phyloP scores from a whole-genome alignment of 2,113 vertebrate species.

The Tachysurus vachellii region DNA sequence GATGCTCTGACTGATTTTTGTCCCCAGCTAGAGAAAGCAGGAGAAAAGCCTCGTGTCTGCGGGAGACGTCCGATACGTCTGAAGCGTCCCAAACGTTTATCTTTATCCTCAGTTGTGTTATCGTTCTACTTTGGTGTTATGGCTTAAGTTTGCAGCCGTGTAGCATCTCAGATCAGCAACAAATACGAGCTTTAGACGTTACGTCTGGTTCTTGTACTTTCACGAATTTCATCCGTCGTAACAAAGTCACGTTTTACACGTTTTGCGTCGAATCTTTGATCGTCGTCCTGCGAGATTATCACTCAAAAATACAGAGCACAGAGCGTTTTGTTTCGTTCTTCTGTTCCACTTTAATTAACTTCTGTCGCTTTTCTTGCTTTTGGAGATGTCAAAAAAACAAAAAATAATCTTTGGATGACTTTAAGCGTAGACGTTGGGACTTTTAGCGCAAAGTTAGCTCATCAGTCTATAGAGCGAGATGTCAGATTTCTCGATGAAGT shows the following conservation, averaged over 20 bases:
- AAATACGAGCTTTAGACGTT: not conserved
- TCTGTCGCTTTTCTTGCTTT: not conserved
- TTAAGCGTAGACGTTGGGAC: no score
- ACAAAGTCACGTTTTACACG: not conserved
- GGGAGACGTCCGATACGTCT: not conserved
- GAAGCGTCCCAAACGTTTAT: not conserved
- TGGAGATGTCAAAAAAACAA: not conserved
- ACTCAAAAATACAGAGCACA: not conserved
- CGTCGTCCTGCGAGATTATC: not conserved
- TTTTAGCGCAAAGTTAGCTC: no score
- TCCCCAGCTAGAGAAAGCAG: not conserved
- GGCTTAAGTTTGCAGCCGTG: not conserved
- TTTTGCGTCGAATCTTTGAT: not conserved
- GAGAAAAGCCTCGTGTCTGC: not conserved
- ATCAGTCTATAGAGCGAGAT: no score
- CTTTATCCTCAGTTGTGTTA: not conserved
- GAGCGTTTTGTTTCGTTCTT: not conserved
- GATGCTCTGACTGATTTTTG: slow-evolving; percentile 2
- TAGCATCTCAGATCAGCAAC: not conserved
- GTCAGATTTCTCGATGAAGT: no score
- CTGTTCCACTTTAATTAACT: not conserved
- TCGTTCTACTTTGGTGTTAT: not conserved
- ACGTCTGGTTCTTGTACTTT: not conserved
- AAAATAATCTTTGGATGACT: no score
- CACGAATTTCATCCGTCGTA: not conserved